A percentile compares a stretch with the other conserved stretches of the same genome.
Conservation (phyloP, 1,140 invertebrate genomes). For the Phortica variegata region DNA sequence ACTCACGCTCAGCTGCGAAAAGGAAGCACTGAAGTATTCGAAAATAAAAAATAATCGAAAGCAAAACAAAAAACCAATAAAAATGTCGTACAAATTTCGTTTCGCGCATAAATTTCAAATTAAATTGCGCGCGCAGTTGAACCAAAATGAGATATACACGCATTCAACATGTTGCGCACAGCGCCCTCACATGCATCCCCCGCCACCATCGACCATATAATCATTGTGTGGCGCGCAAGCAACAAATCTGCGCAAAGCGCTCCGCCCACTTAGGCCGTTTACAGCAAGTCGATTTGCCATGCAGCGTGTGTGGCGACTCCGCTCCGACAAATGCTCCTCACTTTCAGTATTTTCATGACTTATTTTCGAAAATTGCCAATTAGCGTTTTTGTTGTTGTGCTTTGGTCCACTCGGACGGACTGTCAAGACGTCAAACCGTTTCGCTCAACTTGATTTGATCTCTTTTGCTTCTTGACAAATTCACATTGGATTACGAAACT, state of each 20-base stretch:
- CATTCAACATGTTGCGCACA: too few relatives aligned
- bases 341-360: conserved; percentile 7
- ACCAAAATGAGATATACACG: conserved; percentile 21
- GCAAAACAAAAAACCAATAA: not conserved
- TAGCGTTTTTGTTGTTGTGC: conserved; percentile 26
- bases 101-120: conserved; percentile 44
- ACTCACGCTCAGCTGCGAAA: too few relatives aligned
- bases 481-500: conserved; percentile 48
- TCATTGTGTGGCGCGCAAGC: too few relatives aligned
- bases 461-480: conserved; percentile 33
- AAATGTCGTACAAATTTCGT: conserved; percentile 5
- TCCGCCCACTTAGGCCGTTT: conserved; percentile 40
- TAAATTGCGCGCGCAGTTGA: conserved; percentile 50
- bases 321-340: too few relatives aligned
- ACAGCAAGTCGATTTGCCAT: not conserved
- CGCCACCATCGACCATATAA: too few relatives aligned
- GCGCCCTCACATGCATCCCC: too few relatives aligned
- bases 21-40: too few relatives aligned
- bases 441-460: conserved; percentile 43
- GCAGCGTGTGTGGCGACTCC: conserved; percentile 32
- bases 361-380: conserved; percentile 30
- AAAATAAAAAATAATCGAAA: not conserved
- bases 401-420: too few relatives aligned
- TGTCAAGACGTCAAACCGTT: conserved; percentile 7
- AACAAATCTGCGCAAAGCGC: conserved; percentile 5